Evolutionary conservation across 2,888 invertebrate genomes (phyloP), one percentile per base, ranked within the genome.

Genomic region (Escarpia spicata): DNA sequence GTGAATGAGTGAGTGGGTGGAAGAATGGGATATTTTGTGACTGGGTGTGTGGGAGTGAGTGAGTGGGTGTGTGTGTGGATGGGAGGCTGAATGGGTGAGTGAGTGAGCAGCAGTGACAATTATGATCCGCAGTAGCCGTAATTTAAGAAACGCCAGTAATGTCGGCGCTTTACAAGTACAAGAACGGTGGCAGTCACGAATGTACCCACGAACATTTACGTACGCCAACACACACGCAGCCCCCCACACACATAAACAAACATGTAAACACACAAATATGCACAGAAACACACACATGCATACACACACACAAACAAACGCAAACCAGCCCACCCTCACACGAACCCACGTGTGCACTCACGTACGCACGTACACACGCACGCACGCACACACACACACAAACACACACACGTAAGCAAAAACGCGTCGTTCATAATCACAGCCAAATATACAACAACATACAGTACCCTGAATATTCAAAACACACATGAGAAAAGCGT

Each of bases 361-460:
- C 52, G 91, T 58, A 92, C 31, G 52, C 60, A 91, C 43, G 91
- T 43, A 91, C n/a, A 91, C 31, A 91, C 44, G 91, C 44, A 91
- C 31, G 45, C 75, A 92, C 37, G 91, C 43, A 91, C 43, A 60
- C 43, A 91, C n/a, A 90, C 31, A 45, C 44, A 92, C 60, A 92
- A 4, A 92, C 75, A 92, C 19, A 60, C 92, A 92, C 44, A 92
- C n/a, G 92, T 10, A 92, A 43, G 92, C 19, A 93, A 92, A 45
- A 37, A 93, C 89, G 92, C 15, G 92, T 91, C 15, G 92, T 91
- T 92, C 92, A 93, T 92, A 93, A 92, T 92, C 92, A n/a, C 75
- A 75, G 19, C 1, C 75, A 75, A 15, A 26, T 2, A 75, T 26
- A 75, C 75, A 75, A 75, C 75, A 75, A 75, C 75, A 75, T 26